A percentile compares a stretch with the other conserved stretches of the same genome.
Evolutionary conservation across 2,888 invertebrate genomes (phyloP).

Genomic region (Clepsis dumicolana): DNA sequence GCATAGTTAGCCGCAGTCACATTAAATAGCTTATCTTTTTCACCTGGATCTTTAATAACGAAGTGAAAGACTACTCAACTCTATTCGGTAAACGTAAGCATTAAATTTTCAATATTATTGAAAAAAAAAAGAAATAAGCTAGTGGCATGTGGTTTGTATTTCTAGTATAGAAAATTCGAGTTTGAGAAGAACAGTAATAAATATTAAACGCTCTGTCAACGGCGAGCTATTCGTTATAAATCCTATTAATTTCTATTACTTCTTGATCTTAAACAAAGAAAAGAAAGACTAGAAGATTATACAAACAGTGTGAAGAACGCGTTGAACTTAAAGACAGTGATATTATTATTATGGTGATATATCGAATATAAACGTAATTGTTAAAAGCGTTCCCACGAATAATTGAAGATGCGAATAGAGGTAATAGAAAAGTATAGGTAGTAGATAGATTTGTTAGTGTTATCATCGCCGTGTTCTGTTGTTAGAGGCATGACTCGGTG

Average conservation of each 20-base stretch:
- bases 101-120: too few relatives aligned
- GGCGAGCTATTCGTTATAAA: too few relatives aligned
- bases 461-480: constrained; percentile 32
- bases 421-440: constrained; percentile 13
- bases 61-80: background rate
- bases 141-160: too few relatives aligned
- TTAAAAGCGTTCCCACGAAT: background rate
- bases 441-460: constrained; percentile 22
- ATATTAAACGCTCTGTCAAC: too few relatives aligned
- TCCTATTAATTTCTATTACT: too few relatives aligned
- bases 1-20: constrained; percentile 17
- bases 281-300: background rate
- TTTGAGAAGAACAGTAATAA: too few relatives aligned
- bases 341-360: background rate
- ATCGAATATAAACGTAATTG: background rate
- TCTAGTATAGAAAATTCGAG: too few relatives aligned
- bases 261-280: background rate
- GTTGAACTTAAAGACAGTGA: background rate
- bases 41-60: background rate
- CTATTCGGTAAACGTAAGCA: background rate
- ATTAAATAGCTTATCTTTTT: background rate
- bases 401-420: constrained; percentile 1
- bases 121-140: too few relatives aligned
- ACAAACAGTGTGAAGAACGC: background rate
- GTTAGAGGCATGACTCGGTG: constrained; percentile 26